Base-by-base conservation (phyloP, 2,888 invertebrate genomes). In the Tiphia femorata region DNA sequence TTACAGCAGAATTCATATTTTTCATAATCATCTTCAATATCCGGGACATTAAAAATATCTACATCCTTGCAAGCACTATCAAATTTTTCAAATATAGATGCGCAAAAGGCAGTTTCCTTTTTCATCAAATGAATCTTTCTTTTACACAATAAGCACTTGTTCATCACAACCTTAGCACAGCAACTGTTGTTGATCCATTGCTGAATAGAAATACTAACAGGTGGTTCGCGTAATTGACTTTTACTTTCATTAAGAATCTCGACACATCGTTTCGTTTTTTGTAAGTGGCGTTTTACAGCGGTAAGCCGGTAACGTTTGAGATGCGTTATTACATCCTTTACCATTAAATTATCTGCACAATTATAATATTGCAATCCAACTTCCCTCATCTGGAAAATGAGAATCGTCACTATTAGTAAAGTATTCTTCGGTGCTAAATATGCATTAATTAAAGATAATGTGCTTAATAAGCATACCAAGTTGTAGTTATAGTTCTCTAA, bases 331-430 rank as follows among this genome's bases (percentile, higher is more conserved):
- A 88, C 76, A 62, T 86, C 85, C 1, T 81, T 76, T 33, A 86
- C 84, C 56, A 82, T 80, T 19, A 81, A 79, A 58, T 87, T 86
- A 61, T 87, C 86, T 33, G 86, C 86, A 75, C 92, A 93, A 77
- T 89, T 90, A 74, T 89, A 87, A 80, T 93, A 93, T 67, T 91
- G 90, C 77, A 92, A 85, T 17, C 89, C 90, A 20, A 92, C 84
- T 85, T 92, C 91, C 65, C 89, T 88, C 41, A 94, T 77, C 93
- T 93, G 80, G 54, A 85, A 85, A 53, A 58, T 54, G 44, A 70
- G 52, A 56, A 58, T 44, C 23, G 17, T 8, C 21, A 3, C 43
- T 48, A 46, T 57, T n/a, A n/a, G n/a, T n/a, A n/a, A n/a, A n/a
- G n/a, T n/a, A n/a, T n/a, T n/a, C n/a, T n/a, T n/a, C n/a, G n/a